phyloP scores from a whole-genome alignment of 1,140 invertebrate species.

The Drosophila biarmipes region DNA sequence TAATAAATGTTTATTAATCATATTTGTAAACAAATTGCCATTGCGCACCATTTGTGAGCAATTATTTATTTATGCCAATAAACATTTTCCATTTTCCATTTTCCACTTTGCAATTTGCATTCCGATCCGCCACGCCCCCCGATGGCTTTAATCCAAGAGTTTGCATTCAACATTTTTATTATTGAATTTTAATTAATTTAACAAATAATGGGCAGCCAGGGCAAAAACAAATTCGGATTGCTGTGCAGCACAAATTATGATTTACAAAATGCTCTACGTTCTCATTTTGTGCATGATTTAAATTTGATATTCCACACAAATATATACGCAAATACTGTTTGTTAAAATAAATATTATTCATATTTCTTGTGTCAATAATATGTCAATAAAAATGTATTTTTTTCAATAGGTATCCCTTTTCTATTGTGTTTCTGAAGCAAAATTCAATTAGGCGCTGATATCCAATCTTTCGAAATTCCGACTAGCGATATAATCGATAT shows the following conservation, averaged over 20 bases:
- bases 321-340: too few species aligned
- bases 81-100: constrained; percentile 47
- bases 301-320: too few species aligned
- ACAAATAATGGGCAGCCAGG: constrained; percentile 51
- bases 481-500: constrained; percentile 40
- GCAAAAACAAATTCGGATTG: constrained; percentile 32
- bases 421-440: not conserved
- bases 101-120: constrained; percentile 13
- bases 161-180: constrained; percentile 72
- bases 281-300: not conserved
- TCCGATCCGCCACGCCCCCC: constrained; percentile 2
- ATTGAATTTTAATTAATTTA: constrained; percentile 80
- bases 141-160: constrained; percentile 54
- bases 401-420: too few species aligned
- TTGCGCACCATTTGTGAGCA: constrained; percentile 64
- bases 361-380: too few species aligned
- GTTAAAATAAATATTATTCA: too few species aligned
- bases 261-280: constrained; percentile 27
- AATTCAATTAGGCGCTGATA: not conserved
- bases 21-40: constrained; percentile 71
- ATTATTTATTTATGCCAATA: constrained; percentile 73
- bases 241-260: constrained; percentile 42
- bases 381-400: too few species aligned
- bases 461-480: not conserved
- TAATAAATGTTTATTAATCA: constrained; percentile 73